These are phyloP conservation scores for Sesamia nonagrioides DNA, from an alignment of 1,140 invertebrate genomes.

Conservation along the genomic window DNA sequence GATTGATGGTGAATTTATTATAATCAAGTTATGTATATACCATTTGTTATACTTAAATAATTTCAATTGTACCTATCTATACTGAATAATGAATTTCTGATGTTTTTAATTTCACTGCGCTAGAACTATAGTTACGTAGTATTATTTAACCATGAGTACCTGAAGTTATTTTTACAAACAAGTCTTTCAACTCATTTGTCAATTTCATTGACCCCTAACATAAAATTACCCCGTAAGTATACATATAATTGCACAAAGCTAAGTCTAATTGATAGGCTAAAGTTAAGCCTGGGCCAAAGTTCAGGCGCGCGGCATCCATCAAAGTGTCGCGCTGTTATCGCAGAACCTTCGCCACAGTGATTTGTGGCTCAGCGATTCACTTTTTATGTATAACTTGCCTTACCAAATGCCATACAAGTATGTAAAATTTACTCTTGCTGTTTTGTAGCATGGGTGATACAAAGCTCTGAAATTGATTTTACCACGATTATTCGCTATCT, in stretches of 20 bases:
- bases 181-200: background rate
- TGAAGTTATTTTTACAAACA: too few species aligned
- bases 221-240: background rate
- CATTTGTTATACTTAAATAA: too few species aligned
- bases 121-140: too few species aligned
- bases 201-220: background rate
- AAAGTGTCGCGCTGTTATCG: conserved; percentile 44
- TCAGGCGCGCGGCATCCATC: conserved; percentile 20
- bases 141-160: too few species aligned
- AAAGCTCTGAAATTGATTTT: too few species aligned
- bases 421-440: background rate
- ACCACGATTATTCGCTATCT: too few species aligned
- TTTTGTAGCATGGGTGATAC: background rate
- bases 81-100: too few species aligned
- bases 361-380: conserved; percentile 37
- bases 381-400: conserved; percentile 27
- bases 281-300: background rate
- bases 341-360: conserved; percentile 22
- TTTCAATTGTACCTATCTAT: too few species aligned
- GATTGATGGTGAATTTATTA: too few species aligned
- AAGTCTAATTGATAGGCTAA: conserved; percentile 12
- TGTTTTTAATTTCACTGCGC: too few species aligned
- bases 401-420: background rate
- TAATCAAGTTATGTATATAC: too few species aligned
- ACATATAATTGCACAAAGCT: background rate